phyloP scores from a whole-genome alignment of 2,797 vertebrate species.

The Columba guinea region DNA sequence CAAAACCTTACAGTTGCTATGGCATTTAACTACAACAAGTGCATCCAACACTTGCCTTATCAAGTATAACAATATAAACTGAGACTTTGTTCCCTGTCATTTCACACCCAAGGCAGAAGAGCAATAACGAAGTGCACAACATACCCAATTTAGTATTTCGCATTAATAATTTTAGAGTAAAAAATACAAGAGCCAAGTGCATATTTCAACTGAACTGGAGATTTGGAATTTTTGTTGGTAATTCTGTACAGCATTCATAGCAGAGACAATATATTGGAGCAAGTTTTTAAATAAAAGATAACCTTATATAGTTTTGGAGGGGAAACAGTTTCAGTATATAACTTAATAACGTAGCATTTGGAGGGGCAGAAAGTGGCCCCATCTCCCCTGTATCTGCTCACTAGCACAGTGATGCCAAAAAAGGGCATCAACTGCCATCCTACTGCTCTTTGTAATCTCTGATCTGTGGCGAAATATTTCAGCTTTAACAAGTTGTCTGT shows the following conservation, averaged over 20 bases:
- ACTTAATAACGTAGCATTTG: not conserved
- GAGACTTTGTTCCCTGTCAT: slow-evolving; percentile 25
- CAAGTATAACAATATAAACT: not conserved
- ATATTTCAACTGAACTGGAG: not conserved
- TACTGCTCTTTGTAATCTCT: not conserved
- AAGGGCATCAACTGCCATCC: not conserved
- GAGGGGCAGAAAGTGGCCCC: not conserved
- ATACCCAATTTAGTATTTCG: not conserved
- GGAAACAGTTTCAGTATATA: not conserved
- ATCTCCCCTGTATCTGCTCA: not conserved
- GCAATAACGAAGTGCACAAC: not conserved
- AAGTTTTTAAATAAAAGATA: not conserved
- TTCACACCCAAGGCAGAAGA: not conserved
- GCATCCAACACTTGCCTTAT: not conserved
- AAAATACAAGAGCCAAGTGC: not conserved
- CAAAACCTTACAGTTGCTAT: not conserved
- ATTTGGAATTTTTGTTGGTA: not conserved
- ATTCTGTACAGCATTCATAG: not conserved
- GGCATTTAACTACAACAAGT: not conserved
- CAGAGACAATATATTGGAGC: not conserved
- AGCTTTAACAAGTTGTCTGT: not conserved
- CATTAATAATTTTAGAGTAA: not conserved
- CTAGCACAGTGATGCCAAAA: slow-evolving; percentile 36
- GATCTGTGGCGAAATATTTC: not conserved
- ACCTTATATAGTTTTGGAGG: not conserved